Evolutionary conservation across 1,140 invertebrate species (phyloP), one percentile per base, ranked within the genome.

Genomic region (Zaprionus gabonicus): DNA sequence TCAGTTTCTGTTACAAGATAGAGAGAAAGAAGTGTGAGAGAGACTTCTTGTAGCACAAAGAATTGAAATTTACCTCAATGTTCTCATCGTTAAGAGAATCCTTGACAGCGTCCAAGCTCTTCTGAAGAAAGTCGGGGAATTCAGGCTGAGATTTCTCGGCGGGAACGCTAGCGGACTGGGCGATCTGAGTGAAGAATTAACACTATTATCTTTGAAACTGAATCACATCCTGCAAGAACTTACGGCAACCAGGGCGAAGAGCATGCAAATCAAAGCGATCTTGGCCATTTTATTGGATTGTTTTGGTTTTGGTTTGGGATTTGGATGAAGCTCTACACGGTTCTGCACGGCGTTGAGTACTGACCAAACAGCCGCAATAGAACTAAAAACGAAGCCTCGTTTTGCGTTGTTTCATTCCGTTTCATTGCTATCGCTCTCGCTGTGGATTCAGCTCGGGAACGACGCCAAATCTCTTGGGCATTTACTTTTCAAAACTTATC

Each of bases 211-310:
- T 12, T 36, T 36, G 7, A n/a, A 15, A 1, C 9, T 1, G 46
- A 13, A 1, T 12, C 9, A 27, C 10, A 4, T 9, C 7, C 1
- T 36, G n/a, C 17, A 1, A 17, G n/a, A 23, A 77, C 83, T 88
- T 75, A 86, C 83, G 13, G 81, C 78, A 57, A 77, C 57, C 28
- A 87, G 28, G 10, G 80, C 84, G 31, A 88, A 66, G 1, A 87
- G 64, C 10, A 83, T n/a, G 63, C 83, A 70, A 15, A 83, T 53
- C 17, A 87, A 17, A 75, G 84, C 84, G 76, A 87, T 57, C 46
- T 87, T 87, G 53, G 84, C 77, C 83, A 87, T 87, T 83, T 79
- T 82, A 46, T 17, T 46, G n/a, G 4, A 6, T 6, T 23, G 23
- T 23, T 62, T 58, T 69, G 15, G 10, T 25, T 53, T 41, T 15